Conservation (phyloP, 2,113 vertebrate genomes). For the Astur gentilis region DNA sequence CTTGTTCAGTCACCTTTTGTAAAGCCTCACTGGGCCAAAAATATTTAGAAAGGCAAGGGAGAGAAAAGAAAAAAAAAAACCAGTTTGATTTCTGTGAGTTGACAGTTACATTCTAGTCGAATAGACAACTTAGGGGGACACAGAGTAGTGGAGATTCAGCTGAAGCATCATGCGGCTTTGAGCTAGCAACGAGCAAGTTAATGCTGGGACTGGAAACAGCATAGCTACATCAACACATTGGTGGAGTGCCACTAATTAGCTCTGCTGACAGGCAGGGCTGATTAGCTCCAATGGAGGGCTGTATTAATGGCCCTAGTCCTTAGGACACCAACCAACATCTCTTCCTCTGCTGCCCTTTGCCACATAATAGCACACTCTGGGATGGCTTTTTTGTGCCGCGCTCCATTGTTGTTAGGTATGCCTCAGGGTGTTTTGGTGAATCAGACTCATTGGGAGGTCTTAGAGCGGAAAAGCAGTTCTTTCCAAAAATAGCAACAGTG, state of each 20-base stretch:
- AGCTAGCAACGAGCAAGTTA: neutral
- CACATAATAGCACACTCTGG: neutral
- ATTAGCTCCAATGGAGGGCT: neutral
- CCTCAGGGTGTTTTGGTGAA: neutral
- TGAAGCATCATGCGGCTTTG: neutral
- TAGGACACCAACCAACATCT: neutral
- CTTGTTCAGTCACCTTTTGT: neutral
- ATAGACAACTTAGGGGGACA: neutral
- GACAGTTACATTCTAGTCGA: neutral
- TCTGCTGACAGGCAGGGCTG: neutral
- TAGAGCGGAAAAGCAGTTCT: neutral
- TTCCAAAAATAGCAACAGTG: neutral
- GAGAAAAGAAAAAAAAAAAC: neutral
- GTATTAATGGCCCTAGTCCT: too few relatives aligned
- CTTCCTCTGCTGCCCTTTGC: neutral
- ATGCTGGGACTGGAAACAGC: neutral
- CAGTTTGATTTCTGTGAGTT: neutral
- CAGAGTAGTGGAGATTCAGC: neutral
- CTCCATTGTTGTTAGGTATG: neutral
- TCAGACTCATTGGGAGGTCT: neutral
- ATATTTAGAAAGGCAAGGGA: neutral
- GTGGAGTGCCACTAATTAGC: neutral
- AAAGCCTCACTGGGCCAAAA: neutral
- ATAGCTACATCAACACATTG: fast-evolving
- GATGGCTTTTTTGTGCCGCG: neutral